These are phyloP conservation scores for Austrolebias charrua DNA, from an alignment of 2,797 vertebrate species.

Conservation along the genomic window DNA sequence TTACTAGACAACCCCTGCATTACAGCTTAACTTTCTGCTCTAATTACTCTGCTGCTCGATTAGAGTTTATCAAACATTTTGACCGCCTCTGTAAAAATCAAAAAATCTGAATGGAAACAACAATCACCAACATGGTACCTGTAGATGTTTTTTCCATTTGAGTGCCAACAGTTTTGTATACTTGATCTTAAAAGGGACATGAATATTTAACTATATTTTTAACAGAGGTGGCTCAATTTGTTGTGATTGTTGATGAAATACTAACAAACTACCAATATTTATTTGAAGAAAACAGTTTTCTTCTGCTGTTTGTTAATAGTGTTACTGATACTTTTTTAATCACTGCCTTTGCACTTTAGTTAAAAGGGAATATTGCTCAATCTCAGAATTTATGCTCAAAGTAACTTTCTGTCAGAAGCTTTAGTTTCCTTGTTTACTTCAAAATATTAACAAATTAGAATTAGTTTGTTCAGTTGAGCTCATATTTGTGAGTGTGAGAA, in stretches of 20 bases:
- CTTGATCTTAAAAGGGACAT: conserved; percentile 1
- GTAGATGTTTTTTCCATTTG: not conserved
- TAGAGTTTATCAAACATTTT: conserved; percentile 64
- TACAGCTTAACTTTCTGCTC: conserved; percentile 58
- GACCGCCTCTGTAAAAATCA: conserved; percentile 47
- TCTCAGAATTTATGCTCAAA: conserved; percentile 8
- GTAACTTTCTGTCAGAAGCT: not conserved
- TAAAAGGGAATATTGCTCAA: conserved; percentile 58
- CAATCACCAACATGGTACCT: not conserved
- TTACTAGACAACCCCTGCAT: conserved; percentile 63
- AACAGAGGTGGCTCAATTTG: conserved; percentile 62
- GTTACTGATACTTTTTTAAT: conserved; percentile 23
- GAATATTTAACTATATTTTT: not conserved
- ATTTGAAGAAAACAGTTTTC: conserved; percentile 47
- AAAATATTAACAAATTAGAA: no score
- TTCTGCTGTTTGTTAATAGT: conserved; percentile 50
- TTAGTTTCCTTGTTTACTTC: not conserved
- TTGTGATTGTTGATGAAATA: conserved; percentile 54
- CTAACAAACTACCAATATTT: conserved; percentile 46
- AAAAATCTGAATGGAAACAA: not conserved
- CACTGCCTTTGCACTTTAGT: conserved; percentile 47
- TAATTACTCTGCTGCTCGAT: conserved; percentile 32
- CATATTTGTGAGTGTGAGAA: not conserved
- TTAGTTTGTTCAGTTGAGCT: no score
- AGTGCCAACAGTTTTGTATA: conserved; percentile 2